phyloP scores from a whole-genome alignment of 2,797 vertebrate species.

The Nasua narica region DNA sequence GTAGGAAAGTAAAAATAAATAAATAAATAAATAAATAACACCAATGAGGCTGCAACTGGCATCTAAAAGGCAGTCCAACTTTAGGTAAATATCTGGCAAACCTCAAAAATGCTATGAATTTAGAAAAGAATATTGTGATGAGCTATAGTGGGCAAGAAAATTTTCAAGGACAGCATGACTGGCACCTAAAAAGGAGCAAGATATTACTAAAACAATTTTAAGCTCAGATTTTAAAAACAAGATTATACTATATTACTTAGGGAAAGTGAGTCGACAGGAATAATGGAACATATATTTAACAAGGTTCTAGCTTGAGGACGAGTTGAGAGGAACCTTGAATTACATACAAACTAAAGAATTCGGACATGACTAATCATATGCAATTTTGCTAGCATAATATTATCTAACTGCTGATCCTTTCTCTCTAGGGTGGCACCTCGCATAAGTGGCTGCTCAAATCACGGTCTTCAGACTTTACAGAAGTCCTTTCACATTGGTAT shows the following conservation, averaged over 20 bases:
- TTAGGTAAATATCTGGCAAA: neutral
- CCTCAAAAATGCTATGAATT: neutral
- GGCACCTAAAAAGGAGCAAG: neutral
- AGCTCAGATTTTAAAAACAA: neutral
- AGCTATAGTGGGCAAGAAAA: neutral
- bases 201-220: neutral
- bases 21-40: too few species aligned
- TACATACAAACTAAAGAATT: neutral
- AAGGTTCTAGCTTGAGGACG: neutral
- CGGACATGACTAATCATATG: conserved; percentile 2
- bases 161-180: neutral
- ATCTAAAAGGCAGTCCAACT: neutral
- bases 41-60: neutral
- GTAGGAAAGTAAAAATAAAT: neutral
- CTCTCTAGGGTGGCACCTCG: neutral
- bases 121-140: neutral
- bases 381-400: neutral
- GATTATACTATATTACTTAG: neutral
- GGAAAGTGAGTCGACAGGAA: neutral
- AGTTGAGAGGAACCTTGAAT: neutral
- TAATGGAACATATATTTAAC: neutral
- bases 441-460: neutral
- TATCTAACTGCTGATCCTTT: neutral
- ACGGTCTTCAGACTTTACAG: neutral
- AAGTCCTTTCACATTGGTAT: neutral